A percentile compares a stretch with the other conserved stretches of the same genome.
These are phyloP conservation scores for Oreochromis niloticus DNA, from an alignment of 2,113 vertebrate genomes.

Conservation along the genomic window DNA sequence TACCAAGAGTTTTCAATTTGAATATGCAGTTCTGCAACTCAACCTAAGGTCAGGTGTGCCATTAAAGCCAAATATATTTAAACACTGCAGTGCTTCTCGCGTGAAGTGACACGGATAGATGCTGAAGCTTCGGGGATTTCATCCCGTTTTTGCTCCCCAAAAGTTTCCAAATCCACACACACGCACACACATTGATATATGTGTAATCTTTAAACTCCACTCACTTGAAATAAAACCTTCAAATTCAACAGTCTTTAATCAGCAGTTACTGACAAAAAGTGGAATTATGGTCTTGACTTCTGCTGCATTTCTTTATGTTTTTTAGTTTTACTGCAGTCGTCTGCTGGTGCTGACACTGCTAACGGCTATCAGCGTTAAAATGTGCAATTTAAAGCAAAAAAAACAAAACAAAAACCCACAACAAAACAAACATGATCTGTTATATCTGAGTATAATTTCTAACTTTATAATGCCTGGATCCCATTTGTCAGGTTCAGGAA, in stretches of 20 bases:
- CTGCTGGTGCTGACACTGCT: not conserved
- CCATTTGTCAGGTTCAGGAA: not conserved
- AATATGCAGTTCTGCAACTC: not conserved
- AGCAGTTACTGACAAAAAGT: conserved; percentile 5
- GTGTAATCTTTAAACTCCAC: not conserved
- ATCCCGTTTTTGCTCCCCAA: not conserved
- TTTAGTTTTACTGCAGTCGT: not conserved
- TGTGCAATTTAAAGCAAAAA: conserved; percentile 37
- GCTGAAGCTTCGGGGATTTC: not conserved
- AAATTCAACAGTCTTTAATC: conserved; percentile 49
- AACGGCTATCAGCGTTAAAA: not conserved
- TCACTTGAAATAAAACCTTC: conserved; percentile 1
- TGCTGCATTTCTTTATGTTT: not conserved
- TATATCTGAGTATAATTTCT: not conserved
- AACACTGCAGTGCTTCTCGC: not conserved
- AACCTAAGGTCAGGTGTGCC: not conserved
- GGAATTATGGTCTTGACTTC: not conserved
- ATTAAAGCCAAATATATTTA: not conserved
- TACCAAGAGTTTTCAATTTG: not conserved
- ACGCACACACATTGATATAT: rapidly evolving
- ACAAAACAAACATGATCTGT: not conserved
- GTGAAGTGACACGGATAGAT: not conserved
- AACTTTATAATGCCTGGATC: not conserved
- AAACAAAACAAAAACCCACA: not conserved
- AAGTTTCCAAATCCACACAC: not conserved